A percentile compares a stretch with the other conserved stretches of the same genome.
phyloP scores from a whole-genome alignment of 2,888 invertebrate genomes.

The Minunthozetes semirufus region DNA sequence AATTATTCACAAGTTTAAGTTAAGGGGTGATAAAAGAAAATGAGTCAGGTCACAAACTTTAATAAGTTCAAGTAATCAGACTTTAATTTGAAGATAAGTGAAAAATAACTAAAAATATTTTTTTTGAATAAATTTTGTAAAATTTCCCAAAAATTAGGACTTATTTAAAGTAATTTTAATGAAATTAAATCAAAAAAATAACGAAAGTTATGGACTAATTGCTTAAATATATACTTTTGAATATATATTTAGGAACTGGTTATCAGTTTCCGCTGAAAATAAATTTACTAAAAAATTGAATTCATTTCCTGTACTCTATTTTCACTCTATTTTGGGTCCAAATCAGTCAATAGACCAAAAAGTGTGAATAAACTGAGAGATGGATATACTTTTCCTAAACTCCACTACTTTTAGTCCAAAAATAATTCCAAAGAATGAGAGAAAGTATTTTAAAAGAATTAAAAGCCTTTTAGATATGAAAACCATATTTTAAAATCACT shows the following conservation, averaged over 20 bases:
- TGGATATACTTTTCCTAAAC: neutral
- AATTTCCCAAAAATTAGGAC: too few species aligned
- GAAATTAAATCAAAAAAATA: too few species aligned
- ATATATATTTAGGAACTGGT: neutral
- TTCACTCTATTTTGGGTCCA: neutral
- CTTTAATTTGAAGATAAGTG: too few species aligned
- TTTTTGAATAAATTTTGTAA: too few species aligned
- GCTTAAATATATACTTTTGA: too few species aligned
- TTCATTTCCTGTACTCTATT: neutral
- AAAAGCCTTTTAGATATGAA: neutral
- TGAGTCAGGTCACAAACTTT: too few species aligned
- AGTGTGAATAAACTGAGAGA: slow-evolving; percentile 7
- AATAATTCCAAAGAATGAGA: neutral
- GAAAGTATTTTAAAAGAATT: neutral
- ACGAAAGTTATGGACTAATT: too few species aligned
- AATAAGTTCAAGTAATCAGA: too few species aligned
- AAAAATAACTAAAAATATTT: too few species aligned
- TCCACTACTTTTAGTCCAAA: neutral
- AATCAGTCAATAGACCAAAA: neutral
- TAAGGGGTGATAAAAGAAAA: too few species aligned
- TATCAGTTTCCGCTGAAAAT: slow-evolving; percentile 1
- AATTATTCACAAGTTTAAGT: too few species aligned
- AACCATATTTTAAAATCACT: neutral
- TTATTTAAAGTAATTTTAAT: too few species aligned
- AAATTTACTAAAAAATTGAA: neutral